Evolutionary conservation across 2,113 vertebrate genomes (phyloP), one percentile per base, ranked within the genome.

Genomic region (Ochotona curzoniae): DNA sequence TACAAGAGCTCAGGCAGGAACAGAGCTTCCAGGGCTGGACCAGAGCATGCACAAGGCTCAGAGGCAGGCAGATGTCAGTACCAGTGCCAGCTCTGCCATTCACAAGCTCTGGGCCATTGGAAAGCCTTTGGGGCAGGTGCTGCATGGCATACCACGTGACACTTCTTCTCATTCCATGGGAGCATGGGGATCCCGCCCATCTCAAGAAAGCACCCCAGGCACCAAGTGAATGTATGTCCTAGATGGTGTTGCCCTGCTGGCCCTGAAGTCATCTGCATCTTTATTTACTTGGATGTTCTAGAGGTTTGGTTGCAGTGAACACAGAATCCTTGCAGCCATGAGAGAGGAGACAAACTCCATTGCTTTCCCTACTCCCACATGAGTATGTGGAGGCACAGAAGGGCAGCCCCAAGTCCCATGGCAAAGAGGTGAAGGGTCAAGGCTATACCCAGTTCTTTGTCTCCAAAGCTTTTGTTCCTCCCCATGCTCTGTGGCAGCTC

Each of bases 201-300:
- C 81, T 83, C 80, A 60, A 35, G 32, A 87, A 35, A 78, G 14
- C 2, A 11, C 25, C n/a, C 8, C 1, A 5, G 63, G 30, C 25
- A 38, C 32, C 26, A 35, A 49, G 44, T 2, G 32, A 75, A 26
- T 25, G 7, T 35, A 28, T 1, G 1, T 78, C 66, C 67, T 57
- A 64, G 38, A 76, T 0, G 8, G 74, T 1, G 5, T 35, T 1
- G 11, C 1, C 12, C 0, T 0, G 15, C 15, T 9, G 51, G n/a
- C 14, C 54, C 66, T 63, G n/a, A 73, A 51, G 67, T 11, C 75
- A 73, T 20, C 15, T 60, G 67, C 20, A 8, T 84, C 80, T 92
- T 79, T 47, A 94, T 70, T 83, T 49, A 80, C 79, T 44, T 71
- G 28, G 35, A 30, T 26, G 60, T 54, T 21, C 79, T 91, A 74